A percentile compares a stretch with the other conserved stretches of the same genome.
phyloP scores from a whole-genome alignment of 1,140 invertebrate species.

The Neomicropteryx cornuta region DNA sequence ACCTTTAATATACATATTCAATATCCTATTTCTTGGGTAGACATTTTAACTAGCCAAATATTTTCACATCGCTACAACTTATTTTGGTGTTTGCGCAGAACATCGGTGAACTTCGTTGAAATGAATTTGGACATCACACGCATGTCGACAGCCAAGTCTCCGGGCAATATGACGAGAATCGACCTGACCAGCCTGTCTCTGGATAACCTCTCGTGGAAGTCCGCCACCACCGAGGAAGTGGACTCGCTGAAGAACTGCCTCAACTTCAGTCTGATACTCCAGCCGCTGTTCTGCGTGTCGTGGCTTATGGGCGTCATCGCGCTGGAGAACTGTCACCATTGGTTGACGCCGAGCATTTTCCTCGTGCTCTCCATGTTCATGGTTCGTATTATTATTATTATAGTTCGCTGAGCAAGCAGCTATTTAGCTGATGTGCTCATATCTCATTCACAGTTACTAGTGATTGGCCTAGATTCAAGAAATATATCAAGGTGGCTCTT shows the following conservation, averaged over 20 bases:
- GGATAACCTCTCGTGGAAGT: conserved; percentile 32
- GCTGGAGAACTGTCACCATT: conserved; percentile 52
- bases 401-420: too few species aligned
- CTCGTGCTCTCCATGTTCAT: conserved; percentile 39
- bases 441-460: neutral
- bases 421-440: neutral
- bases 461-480: neutral
- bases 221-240: conserved; percentile 32
- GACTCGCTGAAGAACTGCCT: conserved; percentile 37
- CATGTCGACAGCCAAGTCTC: too few species aligned
- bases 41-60: too few species aligned
- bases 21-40: too few species aligned
- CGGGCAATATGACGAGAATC: too few species aligned
- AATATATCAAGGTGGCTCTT: neutral
- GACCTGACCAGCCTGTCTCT: conserved; percentile 27
- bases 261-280: conserved; percentile 43
- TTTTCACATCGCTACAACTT: too few species aligned
- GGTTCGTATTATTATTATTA: conserved; percentile 32
- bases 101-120: too few species aligned
- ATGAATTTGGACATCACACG: too few species aligned
- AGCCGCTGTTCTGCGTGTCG: conserved; percentile 48
- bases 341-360: conserved; percentile 47
- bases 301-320: conserved; percentile 63
- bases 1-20: too few species aligned
- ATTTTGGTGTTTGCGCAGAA: too few species aligned